Percentiles rank a stretch among this genome's conserved stretches.
Conservation (phyloP, 2,888 invertebrate genomes). For the Cantharis nigra region DNA sequence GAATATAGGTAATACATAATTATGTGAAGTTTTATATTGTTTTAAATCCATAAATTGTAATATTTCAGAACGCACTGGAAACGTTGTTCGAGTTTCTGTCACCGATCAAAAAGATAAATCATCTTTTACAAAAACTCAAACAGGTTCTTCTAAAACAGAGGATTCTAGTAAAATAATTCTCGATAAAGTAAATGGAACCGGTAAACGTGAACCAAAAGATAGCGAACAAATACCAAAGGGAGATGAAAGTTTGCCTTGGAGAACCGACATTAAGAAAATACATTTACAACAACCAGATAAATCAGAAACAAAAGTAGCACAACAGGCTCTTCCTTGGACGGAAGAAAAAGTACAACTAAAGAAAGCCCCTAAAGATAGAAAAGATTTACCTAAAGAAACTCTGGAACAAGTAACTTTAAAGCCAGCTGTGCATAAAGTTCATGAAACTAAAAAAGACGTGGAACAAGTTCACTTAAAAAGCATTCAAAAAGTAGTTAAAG, state of each 20-base stretch:
- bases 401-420: slow-evolving; percentile 20
- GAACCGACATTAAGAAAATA: slow-evolving; percentile 42
- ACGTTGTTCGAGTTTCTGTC: slow-evolving; percentile 55
- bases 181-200: slow-evolving; percentile 42
- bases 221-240: slow-evolving; percentile 57
- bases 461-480: slow-evolving; percentile 2
- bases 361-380: slow-evolving; percentile 13
- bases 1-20: neutral
- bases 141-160: slow-evolving; percentile 2
- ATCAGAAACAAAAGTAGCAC: slow-evolving; percentile 3
- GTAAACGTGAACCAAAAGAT: slow-evolving; percentile 46
- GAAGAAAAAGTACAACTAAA: slow-evolving; percentile 19
- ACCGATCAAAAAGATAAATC: slow-evolving; percentile 51
- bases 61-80: slow-evolving; percentile 59
- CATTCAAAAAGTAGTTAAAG: neutral
- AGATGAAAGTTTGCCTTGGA: slow-evolving; percentile 63
- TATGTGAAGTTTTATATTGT: neutral
- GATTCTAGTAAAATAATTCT: slow-evolving; percentile 8
- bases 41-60: neutral
- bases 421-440: slow-evolving; percentile 6
- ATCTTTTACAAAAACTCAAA: slow-evolving; percentile 37
- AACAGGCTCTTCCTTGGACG: slow-evolving; percentile 20
- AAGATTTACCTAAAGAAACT: slow-evolving; percentile 20
- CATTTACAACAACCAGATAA: slow-evolving; percentile 48
- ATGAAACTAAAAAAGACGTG: neutral